Conservation (phyloP, 2,888 invertebrate genomes). For the Melanargia galathea region DNA sequence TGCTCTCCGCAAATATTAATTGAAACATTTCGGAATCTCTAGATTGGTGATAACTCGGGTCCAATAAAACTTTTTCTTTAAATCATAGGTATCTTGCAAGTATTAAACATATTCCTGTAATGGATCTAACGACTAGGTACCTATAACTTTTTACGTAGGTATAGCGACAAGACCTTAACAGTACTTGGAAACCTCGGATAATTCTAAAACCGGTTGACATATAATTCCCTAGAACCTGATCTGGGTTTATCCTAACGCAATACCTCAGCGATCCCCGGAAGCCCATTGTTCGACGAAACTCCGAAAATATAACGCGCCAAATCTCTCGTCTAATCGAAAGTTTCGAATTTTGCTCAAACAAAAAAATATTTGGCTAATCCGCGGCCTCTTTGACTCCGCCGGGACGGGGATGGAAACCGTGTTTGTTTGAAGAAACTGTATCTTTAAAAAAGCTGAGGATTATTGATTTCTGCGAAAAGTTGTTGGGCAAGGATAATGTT, state of each 20-base stretch:
- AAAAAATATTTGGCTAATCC: constrained; percentile 73
- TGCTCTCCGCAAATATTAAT: too few species aligned
- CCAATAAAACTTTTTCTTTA: too few species aligned
- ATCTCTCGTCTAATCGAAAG: constrained; percentile 72
- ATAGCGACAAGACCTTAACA: neutral
- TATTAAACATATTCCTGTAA: too few species aligned
- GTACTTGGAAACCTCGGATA: constrained; percentile 20
- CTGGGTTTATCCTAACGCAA: constrained; percentile 63
- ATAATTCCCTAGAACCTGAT: constrained; percentile 61
- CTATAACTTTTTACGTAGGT: neutral
- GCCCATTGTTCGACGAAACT: constrained; percentile 65
- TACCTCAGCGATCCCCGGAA: constrained; percentile 68
- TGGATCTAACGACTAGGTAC: too few species aligned
- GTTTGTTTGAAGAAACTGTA: constrained; percentile 72
- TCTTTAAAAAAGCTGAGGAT: constrained; percentile 72
- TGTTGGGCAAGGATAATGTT: constrained; percentile 71
- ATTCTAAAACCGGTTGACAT: constrained; percentile 34
- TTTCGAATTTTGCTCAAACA: constrained; percentile 68
- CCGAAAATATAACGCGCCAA: constrained; percentile 68
- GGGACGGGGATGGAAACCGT: constrained; percentile 57
- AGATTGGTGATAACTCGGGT: too few species aligned
- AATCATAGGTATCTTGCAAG: too few species aligned
- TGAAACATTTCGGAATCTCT: too few species aligned
- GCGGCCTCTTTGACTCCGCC: constrained; percentile 75
- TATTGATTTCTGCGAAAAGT: constrained; percentile 77